Evolutionary conservation across 2,888 invertebrate genomes (phyloP).

Genomic region (Melangyna quadrimaculata): DNA sequence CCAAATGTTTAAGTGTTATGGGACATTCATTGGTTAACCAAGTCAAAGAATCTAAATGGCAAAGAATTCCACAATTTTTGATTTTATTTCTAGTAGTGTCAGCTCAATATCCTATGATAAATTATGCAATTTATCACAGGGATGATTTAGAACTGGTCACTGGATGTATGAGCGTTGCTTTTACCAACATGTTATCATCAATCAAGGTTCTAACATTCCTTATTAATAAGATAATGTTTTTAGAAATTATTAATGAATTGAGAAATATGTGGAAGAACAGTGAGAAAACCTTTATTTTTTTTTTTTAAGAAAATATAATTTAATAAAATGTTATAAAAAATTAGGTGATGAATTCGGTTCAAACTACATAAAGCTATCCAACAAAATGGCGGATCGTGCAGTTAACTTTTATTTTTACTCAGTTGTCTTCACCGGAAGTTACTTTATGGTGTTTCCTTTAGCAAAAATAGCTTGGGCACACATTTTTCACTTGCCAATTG

Average conservation of each 20-base stretch:
- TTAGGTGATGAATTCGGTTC: conserved; percentile 63
- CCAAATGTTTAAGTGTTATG: conserved; percentile 31
- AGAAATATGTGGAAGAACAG: conserved; percentile 75
- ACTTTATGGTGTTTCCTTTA: conserved; percentile 77
- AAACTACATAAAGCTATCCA: conserved; percentile 72
- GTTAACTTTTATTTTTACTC: conserved; percentile 75
- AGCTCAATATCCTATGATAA: conserved; percentile 77
- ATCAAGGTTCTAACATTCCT: conserved; percentile 78
- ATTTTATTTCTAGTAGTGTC: conserved; percentile 75
- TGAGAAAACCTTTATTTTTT: conserved; percentile 63
- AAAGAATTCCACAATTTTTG: conserved; percentile 8
- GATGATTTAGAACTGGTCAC: conserved; percentile 77
- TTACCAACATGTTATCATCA: conserved; percentile 77
- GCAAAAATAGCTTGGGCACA: conserved; percentile 73
- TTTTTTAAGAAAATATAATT: background rate
- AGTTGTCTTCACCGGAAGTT: conserved; percentile 75
- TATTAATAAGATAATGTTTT: conserved; percentile 75
- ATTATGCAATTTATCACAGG: conserved; percentile 75
- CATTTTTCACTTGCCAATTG: conserved; percentile 55
- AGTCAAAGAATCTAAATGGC: conserved; percentile 22
- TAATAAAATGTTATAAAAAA: background rate
- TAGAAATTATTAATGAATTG: conserved; percentile 75
- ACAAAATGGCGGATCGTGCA: conserved; percentile 73
- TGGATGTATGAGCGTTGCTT: conserved; percentile 76
- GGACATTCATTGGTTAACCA: conserved; percentile 40